Conservation (phyloP, 2,113 vertebrate genomes). For the Gnathonemus longibarbis region DNA sequence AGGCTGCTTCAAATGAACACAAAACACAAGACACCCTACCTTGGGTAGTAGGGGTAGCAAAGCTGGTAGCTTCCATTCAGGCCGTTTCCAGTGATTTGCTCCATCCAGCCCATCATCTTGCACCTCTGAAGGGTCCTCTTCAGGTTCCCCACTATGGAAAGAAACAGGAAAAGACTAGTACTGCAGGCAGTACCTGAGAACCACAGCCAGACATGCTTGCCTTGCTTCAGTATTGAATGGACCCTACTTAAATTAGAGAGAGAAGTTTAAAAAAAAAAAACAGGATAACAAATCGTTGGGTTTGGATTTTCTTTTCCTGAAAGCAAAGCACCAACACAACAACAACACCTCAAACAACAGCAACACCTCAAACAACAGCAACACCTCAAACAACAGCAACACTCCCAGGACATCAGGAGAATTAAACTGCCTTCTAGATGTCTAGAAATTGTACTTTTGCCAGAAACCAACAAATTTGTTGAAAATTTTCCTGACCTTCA, state of each 20-base stretch:
- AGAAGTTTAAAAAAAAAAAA: background rate
- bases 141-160: conserved; percentile 73
- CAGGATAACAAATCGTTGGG: background rate
- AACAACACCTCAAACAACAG: background rate
- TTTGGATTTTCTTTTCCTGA: background rate
- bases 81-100: conserved; percentile 94
- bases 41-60: conserved; percentile 91
- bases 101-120: conserved; percentile 96
- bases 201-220: background rate
- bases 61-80: conserved; percentile 95
- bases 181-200: background rate
- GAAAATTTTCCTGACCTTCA: background rate
- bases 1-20: background rate
- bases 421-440: background rate
- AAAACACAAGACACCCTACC: conserved; percentile 51
- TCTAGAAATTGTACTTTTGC: background rate
- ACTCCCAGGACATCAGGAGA: background rate
- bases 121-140: conserved; percentile 91
- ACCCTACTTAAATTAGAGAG: background rate
- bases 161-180: background rate
- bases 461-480: background rate
- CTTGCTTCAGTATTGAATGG: background rate
- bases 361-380: background rate
- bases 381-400: background rate
- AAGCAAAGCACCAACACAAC: background rate